Percentiles rank a stretch among this genome's conserved stretches.
Evolutionary conservation across 1,140 invertebrate genomes (phyloP).

Genomic region (Hyles euphorbiae): DNA sequence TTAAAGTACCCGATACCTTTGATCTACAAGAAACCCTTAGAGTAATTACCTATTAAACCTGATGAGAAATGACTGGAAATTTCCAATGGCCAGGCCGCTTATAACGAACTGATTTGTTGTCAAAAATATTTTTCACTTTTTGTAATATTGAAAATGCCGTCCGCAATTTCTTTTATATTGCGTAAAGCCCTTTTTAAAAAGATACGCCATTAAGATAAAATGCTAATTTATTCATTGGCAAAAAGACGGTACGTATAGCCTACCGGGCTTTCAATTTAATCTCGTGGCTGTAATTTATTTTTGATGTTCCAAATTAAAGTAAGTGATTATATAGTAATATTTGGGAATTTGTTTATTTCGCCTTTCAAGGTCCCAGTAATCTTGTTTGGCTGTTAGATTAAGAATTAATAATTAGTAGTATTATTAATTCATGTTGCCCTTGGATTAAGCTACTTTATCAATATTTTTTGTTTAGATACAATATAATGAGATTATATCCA

Average conservation of each 20-base stretch:
- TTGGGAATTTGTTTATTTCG: neutral
- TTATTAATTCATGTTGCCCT: no score
- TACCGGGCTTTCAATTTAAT: conserved; percentile 59
- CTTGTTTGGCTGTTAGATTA: neutral
- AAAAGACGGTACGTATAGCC: conserved; percentile 49
- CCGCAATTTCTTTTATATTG: conserved; percentile 31
- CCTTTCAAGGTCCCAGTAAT: neutral
- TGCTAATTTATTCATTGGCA: conserved; percentile 70
- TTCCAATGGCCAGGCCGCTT: neutral
- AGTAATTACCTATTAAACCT: no score
- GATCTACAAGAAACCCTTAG: neutral
- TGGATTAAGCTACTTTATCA: no score
- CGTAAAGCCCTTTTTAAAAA: conserved; percentile 55
- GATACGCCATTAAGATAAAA: conserved; percentile 65
- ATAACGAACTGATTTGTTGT: conserved; percentile 5
- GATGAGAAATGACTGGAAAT: conserved; percentile 5
- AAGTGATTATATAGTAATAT: conserved; percentile 10
- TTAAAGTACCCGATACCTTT: neutral
- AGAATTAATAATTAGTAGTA: no score
- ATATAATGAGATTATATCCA: no score
- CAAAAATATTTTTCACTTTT: conserved; percentile 5
- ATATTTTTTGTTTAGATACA: no score
- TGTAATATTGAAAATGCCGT: conserved; percentile 7
- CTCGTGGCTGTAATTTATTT: conserved; percentile 53
- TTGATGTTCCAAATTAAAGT: conserved; percentile 44